Evolutionary conservation across 1,140 invertebrate genomes (phyloP).

Genomic region (Aphidius ervi): DNA sequence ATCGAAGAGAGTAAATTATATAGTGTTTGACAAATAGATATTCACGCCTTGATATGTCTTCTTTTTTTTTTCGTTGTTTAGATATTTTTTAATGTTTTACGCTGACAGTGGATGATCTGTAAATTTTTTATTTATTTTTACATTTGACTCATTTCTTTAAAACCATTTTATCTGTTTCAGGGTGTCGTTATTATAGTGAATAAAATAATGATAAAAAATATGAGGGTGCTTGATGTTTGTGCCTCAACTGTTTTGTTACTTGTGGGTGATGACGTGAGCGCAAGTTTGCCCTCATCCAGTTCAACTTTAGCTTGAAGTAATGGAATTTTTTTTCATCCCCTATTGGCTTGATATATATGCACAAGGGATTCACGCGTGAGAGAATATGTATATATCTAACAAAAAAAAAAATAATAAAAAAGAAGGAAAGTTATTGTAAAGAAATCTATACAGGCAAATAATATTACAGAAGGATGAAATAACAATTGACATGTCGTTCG

Average conservation of each 20-base stretch:
- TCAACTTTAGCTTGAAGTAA: not conserved
- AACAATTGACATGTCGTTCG: conserved; percentile 8
- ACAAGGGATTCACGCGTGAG: conserved; percentile 8
- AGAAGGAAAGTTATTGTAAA: not conserved
- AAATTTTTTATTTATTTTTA: not conserved
- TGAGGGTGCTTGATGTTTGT: not conserved
- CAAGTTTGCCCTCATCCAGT: no score
- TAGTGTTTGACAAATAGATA: conserved; percentile 8
- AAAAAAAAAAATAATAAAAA: conserved; percentile 1
- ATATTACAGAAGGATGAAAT: not conserved
- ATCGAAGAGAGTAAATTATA: not conserved
- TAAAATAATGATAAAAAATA: conserved; percentile 1
- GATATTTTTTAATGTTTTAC: not conserved
- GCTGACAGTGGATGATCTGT: not conserved
- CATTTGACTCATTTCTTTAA: not conserved
- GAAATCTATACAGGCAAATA: not conserved
- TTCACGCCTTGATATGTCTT: not conserved
- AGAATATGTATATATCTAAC: not conserved
- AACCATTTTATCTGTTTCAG: not conserved
- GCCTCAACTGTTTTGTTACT: conserved; percentile 1
- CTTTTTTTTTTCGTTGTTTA: not conserved
- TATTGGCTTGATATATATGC: no score
- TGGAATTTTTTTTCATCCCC: conserved; percentile 3
- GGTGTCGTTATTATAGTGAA: conserved; percentile 8
- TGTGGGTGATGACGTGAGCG: conserved; percentile 6